Percentiles rank a stretch among this genome's conserved stretches.
Conservation (phyloP, 2,797 vertebrate genomes). For the Rousettus madagascariensis region DNA sequence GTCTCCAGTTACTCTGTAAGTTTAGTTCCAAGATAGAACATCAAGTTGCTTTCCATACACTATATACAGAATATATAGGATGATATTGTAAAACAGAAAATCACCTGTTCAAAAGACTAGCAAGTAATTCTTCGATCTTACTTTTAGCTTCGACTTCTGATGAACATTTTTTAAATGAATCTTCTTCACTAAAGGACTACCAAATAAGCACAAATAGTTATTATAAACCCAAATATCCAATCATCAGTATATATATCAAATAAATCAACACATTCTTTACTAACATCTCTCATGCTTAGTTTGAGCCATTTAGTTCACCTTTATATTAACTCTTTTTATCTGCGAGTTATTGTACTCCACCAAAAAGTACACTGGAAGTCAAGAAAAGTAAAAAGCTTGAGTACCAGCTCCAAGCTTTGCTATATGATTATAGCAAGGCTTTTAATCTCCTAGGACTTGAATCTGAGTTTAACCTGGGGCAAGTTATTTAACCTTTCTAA, state of each 20-base stretch:
- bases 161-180: conserved; percentile 94
- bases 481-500: conserved; percentile 27
- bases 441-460: not conserved
- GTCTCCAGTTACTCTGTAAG: not conserved
- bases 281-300: not conserved
- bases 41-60: not conserved
- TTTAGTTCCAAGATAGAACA: not conserved
- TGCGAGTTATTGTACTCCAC: not conserved
- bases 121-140: conserved; percentile 90
- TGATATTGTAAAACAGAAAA: conserved; percentile 12
- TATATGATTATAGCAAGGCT: not conserved
- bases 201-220: conserved; percentile 60
- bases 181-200: conserved; percentile 96
- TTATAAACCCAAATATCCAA: not conserved
- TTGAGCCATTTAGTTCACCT: conserved; percentile 17
- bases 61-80: not conserved
- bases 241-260: not conserved
- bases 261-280: not conserved
- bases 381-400: conserved; percentile 10
- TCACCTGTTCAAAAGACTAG: conserved; percentile 89
- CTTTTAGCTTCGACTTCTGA: conserved; percentile 86
- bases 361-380: not conserved
- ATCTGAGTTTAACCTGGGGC: conserved; percentile 8
- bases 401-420: not conserved
- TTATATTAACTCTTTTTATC: not conserved